phyloP scores from a whole-genome alignment of 2,113 vertebrate species.

The Stomatorhinus ivindoensis region DNA sequence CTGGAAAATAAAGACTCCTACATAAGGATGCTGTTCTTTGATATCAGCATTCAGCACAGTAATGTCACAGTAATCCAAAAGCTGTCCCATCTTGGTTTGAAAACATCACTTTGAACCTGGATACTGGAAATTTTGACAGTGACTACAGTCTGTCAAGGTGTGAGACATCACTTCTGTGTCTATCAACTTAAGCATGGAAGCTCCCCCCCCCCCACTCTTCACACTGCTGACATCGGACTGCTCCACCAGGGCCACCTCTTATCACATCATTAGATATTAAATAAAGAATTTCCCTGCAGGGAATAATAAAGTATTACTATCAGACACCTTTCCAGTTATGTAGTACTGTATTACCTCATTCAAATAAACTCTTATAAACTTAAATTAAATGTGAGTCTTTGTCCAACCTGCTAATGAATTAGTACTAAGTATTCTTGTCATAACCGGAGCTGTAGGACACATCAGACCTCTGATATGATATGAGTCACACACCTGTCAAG shows the following conservation, averaged over 20 bases:
- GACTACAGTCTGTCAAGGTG: not conserved
- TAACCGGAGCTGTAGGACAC: not conserved
- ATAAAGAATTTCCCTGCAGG: not conserved
- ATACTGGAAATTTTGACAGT: not conserved
- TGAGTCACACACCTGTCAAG: conserved; percentile 9
- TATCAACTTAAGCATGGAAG: not conserved
- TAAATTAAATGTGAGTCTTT: not conserved
- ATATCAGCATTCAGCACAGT: not conserved
- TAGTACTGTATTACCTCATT: not conserved
- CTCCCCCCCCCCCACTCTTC: not conserved
- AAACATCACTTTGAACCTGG: not conserved
- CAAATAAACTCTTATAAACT: not conserved
- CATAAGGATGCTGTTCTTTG: not conserved
- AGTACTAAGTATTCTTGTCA: not conserved
- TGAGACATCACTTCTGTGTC: not conserved
- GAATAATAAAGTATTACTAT: not conserved
- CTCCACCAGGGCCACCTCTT: not conserved
- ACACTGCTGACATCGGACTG: not conserved
- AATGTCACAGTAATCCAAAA: not conserved
- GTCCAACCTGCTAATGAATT: not conserved
- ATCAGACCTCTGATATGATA: not conserved
- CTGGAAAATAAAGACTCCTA: not conserved
- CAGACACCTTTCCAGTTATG: not conserved
- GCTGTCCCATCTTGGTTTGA: not conserved
- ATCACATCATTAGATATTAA: not conserved